Evolutionary conservation across 2,888 invertebrate genomes (phyloP).

Genomic region (Drosophila phalerata): DNA sequence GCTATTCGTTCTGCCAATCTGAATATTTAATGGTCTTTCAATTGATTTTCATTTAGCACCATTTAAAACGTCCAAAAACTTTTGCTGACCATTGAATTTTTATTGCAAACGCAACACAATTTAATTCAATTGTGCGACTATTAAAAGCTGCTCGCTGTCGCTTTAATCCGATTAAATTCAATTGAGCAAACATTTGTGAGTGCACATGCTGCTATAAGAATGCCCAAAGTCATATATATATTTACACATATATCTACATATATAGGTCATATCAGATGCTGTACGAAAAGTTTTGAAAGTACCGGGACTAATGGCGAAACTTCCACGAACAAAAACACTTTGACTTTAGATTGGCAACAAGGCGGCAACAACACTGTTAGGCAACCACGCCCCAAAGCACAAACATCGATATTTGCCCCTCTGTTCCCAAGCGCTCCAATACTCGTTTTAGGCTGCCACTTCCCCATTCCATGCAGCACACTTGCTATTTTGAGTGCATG

Average conservation of each 20-base stretch:
- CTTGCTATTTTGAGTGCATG: slow-evolving; percentile 57
- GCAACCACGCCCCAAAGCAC: slow-evolving; percentile 41
- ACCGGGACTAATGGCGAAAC: slow-evolving; percentile 60
- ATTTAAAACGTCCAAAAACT: slow-evolving; percentile 19
- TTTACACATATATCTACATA: slow-evolving; percentile 13
- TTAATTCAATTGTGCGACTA: slow-evolving; percentile 57
- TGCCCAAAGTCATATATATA: slow-evolving; percentile 9
- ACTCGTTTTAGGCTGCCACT: slow-evolving; percentile 29
- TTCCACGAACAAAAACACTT: slow-evolving; percentile 41
- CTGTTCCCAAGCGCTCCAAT: not conserved
- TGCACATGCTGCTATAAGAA: slow-evolving; percentile 16
- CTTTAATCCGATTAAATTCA: slow-evolving; percentile 74
- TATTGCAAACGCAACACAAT: slow-evolving; percentile 33
- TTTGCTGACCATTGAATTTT: slow-evolving; percentile 28
- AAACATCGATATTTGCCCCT: slow-evolving; percentile 39
- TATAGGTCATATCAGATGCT: slow-evolving; percentile 62
- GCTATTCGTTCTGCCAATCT: slow-evolving; percentile 4
- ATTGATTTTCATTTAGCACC: slow-evolving; percentile 14
- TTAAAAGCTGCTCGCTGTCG: slow-evolving; percentile 42
- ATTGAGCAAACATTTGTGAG: slow-evolving; percentile 64
- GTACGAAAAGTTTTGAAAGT: slow-evolving; percentile 65
- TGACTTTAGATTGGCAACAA: slow-evolving; percentile 49
- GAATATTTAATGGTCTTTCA: slow-evolving; percentile 17
- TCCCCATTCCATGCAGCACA: slow-evolving; percentile 49
- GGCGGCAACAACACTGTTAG: slow-evolving; percentile 29